Evolutionary conservation across 1,140 invertebrate species (phyloP).

Genomic region (Achroia grisella): DNA sequence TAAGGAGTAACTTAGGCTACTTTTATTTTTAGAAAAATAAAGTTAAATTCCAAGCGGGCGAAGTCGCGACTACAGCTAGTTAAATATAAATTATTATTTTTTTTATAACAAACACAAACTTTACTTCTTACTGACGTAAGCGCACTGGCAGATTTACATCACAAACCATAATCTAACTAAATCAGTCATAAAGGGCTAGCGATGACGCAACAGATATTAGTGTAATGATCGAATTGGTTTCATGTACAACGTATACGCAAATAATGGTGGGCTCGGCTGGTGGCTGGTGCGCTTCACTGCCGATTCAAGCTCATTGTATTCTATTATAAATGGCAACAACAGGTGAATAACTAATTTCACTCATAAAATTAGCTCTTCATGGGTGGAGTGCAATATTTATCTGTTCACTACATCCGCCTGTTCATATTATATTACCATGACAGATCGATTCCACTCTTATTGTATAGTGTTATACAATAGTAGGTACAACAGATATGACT

Average conservation of each 20-base stretch:
- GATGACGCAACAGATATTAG: too few relatives aligned
- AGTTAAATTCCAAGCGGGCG: too few relatives aligned
- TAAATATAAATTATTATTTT: too few relatives aligned
- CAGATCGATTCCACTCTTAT: slow-evolving; percentile 14
- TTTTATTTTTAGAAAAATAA: too few relatives aligned
- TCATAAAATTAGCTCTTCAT: slow-evolving; percentile 67
- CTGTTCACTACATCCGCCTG: slow-evolving; percentile 54
- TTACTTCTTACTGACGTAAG: too few relatives aligned
- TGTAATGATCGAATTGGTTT: slow-evolving; percentile 27
- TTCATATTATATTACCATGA: slow-evolving; percentile 48
- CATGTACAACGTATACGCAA: slow-evolving; percentile 41
- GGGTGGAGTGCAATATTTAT: slow-evolving; percentile 67
- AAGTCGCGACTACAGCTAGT: too few relatives aligned
- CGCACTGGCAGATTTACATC: too few relatives aligned
- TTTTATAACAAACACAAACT: too few relatives aligned
- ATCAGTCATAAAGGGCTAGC: too few relatives aligned
- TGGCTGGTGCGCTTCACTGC: slow-evolving; percentile 46
- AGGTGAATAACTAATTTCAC: slow-evolving; percentile 72
- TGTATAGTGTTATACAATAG: not conserved
- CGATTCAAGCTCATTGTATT: slow-evolving; percentile 47
- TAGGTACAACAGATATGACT: not conserved
- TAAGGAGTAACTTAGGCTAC: too few relatives aligned
- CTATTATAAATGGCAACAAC: slow-evolving; percentile 71
- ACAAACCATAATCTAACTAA: too few relatives aligned
- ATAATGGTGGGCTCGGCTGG: slow-evolving; percentile 59